Evolutionary conservation across 1,140 invertebrate genomes (phyloP).

Genomic region (Akabosia matsudoensis): DNA sequence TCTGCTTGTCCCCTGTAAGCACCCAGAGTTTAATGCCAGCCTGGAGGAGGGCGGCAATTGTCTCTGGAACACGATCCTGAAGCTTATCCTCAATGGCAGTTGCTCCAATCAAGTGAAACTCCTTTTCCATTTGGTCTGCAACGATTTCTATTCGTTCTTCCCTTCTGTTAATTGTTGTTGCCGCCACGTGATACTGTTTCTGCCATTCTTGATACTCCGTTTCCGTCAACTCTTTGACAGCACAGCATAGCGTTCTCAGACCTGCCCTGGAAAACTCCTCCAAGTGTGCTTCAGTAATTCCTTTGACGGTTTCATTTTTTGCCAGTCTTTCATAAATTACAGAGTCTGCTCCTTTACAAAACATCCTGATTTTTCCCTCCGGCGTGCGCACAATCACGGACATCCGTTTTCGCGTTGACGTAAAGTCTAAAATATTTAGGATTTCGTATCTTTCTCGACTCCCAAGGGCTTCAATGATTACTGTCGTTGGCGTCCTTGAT

Average conservation of each 20-base stretch:
- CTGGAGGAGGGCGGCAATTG: conserved; percentile 80
- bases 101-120: conserved; percentile 79
- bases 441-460: conserved; percentile 72
- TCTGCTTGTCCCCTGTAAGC: conserved; percentile 97
- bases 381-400: conserved; percentile 81
- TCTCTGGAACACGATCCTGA: conserved; percentile 88
- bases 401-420: conserved; percentile 88
- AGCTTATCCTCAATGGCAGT: conserved; percentile 96
- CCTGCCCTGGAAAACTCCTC: conserved; percentile 88
- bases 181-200: conserved; percentile 73
- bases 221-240: conserved; percentile 66
- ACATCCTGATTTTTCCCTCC: conserved; percentile 72
- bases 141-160: conserved; percentile 79
- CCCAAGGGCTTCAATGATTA: conserved; percentile 71
- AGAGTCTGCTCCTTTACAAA: conserved; percentile 65
- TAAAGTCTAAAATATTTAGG: conserved; percentile 97
- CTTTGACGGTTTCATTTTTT: conserved; percentile 45
- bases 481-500: conserved; percentile 76
- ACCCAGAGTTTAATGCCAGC: conserved; percentile 96
- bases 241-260: conserved; percentile 84
- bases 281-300: conserved; percentile 66
- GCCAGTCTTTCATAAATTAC: conserved; percentile 76
- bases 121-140: conserved; percentile 77
- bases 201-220: too few species aligned
- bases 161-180: conserved; percentile 67